These are phyloP conservation scores for zebrafish (Danio rerio) DNA, from an alignment of 2,113 vertebrate genomes.

Conservation along the genomic window DNA sequence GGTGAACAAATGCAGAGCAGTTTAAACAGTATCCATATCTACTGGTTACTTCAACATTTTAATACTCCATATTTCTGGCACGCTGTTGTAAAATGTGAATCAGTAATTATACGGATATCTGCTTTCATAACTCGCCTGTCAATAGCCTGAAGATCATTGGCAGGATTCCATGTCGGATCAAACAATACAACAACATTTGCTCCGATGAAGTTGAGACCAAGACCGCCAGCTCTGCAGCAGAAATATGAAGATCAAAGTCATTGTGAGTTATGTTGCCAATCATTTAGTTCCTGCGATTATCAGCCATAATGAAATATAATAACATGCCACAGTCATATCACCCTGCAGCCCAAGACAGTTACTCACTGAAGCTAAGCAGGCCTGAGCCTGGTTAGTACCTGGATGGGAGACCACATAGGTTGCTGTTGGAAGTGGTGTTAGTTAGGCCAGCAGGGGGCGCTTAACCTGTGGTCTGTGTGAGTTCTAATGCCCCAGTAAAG, in stretches of 20 bases:
- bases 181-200: conserved; percentile 95
- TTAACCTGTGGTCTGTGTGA: too few species aligned
- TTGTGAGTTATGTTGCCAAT: neutral
- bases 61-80: neutral
- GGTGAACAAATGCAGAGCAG: neutral
- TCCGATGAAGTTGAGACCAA: conserved; percentile 96
- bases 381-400: too few species aligned
- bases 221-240: conserved; percentile 88
- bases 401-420: too few species aligned
- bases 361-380: too few species aligned
- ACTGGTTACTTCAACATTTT: neutral
- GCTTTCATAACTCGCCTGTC: conserved; percentile 80
- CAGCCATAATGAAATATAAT: neutral
- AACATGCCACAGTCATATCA: too few species aligned
- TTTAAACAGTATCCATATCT: neutral
- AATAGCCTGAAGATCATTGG: conserved; percentile 96
- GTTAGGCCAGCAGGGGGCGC: too few species aligned
- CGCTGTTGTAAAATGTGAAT: neutral
- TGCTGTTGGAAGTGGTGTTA: too few species aligned
- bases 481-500: too few species aligned
- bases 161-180: conserved; percentile 98
- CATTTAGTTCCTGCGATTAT: neutral
- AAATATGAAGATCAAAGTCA: conserved; percentile 44
- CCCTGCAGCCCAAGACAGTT: too few species aligned
- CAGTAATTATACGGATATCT: neutral